These are phyloP conservation scores for Orientallactaga sibirica DNA, from an alignment of 2,797 vertebrate genomes.

Conservation along the genomic window DNA sequence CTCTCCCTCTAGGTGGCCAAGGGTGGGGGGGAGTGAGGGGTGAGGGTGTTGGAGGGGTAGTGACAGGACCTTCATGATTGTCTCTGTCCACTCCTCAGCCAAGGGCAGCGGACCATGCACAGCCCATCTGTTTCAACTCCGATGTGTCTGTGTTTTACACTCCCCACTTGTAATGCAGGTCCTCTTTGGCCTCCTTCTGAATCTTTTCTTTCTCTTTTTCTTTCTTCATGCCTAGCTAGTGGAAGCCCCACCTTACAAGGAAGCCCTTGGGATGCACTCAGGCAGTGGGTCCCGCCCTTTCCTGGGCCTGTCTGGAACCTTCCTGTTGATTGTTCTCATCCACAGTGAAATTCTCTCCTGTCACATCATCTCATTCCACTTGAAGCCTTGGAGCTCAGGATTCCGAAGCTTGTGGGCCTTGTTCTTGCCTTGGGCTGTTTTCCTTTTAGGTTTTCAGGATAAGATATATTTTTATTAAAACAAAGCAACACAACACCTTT, in stretches of 20 bases:
- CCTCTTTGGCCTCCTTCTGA: not conserved
- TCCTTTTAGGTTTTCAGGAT: not conserved
- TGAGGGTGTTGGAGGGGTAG: too few species aligned
- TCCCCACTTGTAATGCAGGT: too few species aligned
- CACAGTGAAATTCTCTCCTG: not conserved
- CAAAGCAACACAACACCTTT: not conserved
- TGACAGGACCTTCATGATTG: not conserved
- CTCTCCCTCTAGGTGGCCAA: not conserved
- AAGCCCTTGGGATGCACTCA: not conserved
- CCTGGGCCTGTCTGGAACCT: not conserved
- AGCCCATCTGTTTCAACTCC: not conserved
- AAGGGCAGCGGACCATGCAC: not conserved
- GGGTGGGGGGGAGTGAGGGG: not conserved
- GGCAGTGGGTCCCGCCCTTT: not conserved
- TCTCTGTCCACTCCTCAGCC: not conserved
- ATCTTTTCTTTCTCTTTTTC: not conserved
- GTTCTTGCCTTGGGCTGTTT: not conserved
- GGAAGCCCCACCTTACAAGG: not conserved
- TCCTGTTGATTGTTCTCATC: not conserved
- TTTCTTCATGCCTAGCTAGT: not conserved
- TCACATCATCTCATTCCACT: not conserved
- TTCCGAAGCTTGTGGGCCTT: not conserved
- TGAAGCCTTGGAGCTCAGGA: not conserved
- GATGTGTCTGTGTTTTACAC: not conserved
- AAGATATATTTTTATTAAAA: not conserved